These are phyloP conservation scores for Atopsyche davidsoni DNA, from an alignment of 1,140 invertebrate species.

Conservation along the genomic window DNA sequence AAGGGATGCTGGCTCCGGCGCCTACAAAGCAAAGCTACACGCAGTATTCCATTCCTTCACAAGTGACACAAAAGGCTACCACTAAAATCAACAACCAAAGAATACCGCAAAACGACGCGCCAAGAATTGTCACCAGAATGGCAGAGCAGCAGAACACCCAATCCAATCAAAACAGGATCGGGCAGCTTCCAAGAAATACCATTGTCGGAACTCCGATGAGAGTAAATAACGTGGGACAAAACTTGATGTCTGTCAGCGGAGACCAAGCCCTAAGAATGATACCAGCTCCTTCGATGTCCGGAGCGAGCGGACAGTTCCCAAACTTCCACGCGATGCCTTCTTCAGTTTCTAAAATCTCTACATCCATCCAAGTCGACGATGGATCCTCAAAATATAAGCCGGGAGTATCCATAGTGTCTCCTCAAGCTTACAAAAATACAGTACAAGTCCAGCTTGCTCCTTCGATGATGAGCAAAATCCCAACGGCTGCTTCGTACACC, in stretches of 20 bases:
- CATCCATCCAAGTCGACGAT: constrained; percentile 40
- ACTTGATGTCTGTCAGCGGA: constrained; percentile 3
- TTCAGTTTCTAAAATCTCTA: constrained; percentile 41
- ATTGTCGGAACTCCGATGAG: constrained; percentile 19
- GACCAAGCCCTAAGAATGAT: constrained; percentile 34
- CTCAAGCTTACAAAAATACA: constrained; percentile 36
- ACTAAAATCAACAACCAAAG: constrained; percentile 22
- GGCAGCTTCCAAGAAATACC: constrained; percentile 22
- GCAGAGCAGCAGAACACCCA: constrained; percentile 42
- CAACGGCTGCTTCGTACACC: constrained; percentile 27
- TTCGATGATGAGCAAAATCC: constrained; percentile 28
- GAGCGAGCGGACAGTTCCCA: constrained; percentile 34
- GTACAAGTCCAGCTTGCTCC: constrained; percentile 32
- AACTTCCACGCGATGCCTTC: constrained; percentile 46
- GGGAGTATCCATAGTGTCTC: constrained; percentile 38
- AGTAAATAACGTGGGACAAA: constrained; percentile 13
- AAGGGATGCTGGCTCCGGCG: constrained; percentile 40
- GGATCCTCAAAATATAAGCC: constrained; percentile 37
- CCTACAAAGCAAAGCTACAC: constrained; percentile 37
- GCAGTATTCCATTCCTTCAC: constrained; percentile 41
- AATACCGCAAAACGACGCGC: constrained; percentile 34
- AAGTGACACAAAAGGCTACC: constrained; percentile 39
- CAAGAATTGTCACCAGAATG: constrained; percentile 36
- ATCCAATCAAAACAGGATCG: constrained; percentile 25
- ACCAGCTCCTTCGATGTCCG: constrained; percentile 33